phyloP scores from a whole-genome alignment of 2,888 invertebrate species.

The Hirtodrosophila trivittata region DNA sequence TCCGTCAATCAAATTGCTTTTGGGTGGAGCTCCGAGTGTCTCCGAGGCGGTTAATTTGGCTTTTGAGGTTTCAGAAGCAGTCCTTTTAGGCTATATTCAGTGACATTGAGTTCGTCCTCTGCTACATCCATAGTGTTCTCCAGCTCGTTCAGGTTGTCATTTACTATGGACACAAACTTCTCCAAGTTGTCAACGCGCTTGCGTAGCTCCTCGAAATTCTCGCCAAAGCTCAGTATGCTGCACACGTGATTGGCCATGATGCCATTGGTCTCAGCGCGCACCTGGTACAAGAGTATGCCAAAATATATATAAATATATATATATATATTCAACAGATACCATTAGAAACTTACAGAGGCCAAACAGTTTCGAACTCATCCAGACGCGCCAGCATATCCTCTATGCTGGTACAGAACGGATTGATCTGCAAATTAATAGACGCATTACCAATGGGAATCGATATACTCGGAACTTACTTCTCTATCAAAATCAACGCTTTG shows the following conservation, averaged over 20 bases:
- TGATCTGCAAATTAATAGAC: constrained; percentile 78
- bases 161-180: constrained; percentile 85
- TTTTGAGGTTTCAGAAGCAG: constrained; percentile 86
- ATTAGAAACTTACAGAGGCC: constrained; percentile 82
- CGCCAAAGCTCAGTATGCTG: constrained; percentile 85
- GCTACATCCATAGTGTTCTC: constrained; percentile 87
- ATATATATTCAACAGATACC: not conserved
- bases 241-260: constrained; percentile 84
- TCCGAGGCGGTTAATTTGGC: constrained; percentile 54
- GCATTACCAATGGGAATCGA: not conserved
- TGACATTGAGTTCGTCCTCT: constrained; percentile 86
- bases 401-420: constrained; percentile 86
- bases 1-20: constrained; percentile 73
- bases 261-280: constrained; percentile 79
- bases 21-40: constrained; percentile 20
- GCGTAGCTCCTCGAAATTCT: constrained; percentile 85
- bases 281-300: constrained; percentile 60
- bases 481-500: constrained; percentile 85
- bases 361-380: constrained; percentile 88
- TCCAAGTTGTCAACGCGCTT: constrained; percentile 86
- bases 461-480: constrained; percentile 81
- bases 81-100: constrained; percentile 86
- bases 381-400: constrained; percentile 88
- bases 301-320: not conserved
- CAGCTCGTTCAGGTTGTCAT: constrained; percentile 85